Conservation (phyloP, 1,140 invertebrate species). For the Callitettix versicolor region DNA sequence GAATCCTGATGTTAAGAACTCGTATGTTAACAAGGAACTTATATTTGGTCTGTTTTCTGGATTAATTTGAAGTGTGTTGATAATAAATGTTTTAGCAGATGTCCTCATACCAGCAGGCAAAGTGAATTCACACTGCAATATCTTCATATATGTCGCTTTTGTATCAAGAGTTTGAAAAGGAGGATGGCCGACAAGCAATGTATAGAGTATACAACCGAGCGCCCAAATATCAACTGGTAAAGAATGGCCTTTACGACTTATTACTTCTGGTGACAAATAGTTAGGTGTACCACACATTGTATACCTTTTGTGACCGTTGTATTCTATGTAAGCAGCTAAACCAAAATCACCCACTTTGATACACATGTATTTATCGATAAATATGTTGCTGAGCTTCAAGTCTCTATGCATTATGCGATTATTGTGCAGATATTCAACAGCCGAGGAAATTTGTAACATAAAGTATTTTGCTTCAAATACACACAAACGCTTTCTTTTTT, state of each 20-base stretch:
- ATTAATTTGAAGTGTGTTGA: not conserved
- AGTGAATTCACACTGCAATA: slow-evolving; percentile 52
- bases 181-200: slow-evolving; percentile 54
- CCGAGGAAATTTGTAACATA: slow-evolving; percentile 53
- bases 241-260: slow-evolving; percentile 54
- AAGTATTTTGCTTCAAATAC: slow-evolving; percentile 65
- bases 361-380: slow-evolving; percentile 57
- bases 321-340: slow-evolving; percentile 36
- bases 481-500: slow-evolving; percentile 51
- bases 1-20: slow-evolving; percentile 1
- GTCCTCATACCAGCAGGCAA: slow-evolving; percentile 16
- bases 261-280: slow-evolving; percentile 63
- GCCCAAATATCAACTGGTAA: slow-evolving; percentile 64
- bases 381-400: slow-evolving; percentile 64
- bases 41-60: slow-evolving; percentile 3
- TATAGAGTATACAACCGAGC: slow-evolving; percentile 51
- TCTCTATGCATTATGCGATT: slow-evolving; percentile 60
- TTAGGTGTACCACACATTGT: slow-evolving; percentile 63
- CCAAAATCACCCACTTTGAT: slow-evolving; percentile 71
- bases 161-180: slow-evolving; percentile 54
- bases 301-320: not conserved
- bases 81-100: slow-evolving; percentile 3
- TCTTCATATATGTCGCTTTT: slow-evolving; percentile 51
- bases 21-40: not conserved
- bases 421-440: slow-evolving; percentile 56